Evolutionary conservation across 2,113 vertebrate genomes (phyloP).

Genomic region (Nothocercus nigrocapillus): DNA sequence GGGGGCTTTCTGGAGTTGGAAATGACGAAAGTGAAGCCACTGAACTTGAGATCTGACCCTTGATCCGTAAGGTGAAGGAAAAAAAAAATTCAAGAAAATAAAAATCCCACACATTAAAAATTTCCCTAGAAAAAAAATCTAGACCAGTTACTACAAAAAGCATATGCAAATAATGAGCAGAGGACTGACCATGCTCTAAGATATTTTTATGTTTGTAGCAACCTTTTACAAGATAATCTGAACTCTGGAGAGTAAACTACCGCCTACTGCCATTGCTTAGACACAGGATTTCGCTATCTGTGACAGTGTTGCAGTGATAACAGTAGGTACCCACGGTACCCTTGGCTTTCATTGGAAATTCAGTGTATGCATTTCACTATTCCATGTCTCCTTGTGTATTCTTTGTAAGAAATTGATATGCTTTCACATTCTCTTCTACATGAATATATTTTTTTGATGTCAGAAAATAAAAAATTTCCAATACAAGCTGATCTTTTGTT

Average conservation of each 20-base stretch:
- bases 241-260: background rate
- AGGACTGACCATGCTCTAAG: background rate
- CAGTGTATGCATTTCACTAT: background rate
- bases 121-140: background rate
- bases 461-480: background rate
- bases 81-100: background rate
- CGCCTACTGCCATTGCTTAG: background rate
- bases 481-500: background rate
- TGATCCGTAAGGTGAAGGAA: background rate
- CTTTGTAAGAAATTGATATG: background rate
- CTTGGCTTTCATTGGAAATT: background rate
- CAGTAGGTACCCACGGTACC: background rate
- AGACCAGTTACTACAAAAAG: background rate
- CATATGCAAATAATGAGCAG: background rate
- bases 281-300: background rate
- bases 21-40: background rate
- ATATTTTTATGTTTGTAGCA: background rate
- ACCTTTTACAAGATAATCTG: background rate
- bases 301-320: fast-evolving
- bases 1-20: background rate
- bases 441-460: background rate
- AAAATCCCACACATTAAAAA: background rate
- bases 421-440: background rate
- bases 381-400: background rate
- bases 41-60: background rate